These are phyloP conservation scores for Clivina fossor DNA, from an alignment of 2,888 invertebrate genomes.

Conservation along the genomic window DNA sequence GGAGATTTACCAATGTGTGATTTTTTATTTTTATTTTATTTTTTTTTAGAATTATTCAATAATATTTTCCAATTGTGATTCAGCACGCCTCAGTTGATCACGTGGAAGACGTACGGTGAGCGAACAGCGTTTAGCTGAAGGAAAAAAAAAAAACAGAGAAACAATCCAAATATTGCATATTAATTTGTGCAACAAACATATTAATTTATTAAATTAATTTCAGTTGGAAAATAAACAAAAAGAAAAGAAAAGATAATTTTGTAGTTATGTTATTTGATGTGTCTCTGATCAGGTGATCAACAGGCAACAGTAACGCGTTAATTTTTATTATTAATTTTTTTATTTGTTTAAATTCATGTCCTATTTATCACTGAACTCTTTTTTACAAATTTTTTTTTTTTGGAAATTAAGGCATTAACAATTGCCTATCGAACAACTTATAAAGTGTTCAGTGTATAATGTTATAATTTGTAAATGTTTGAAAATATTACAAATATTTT, in stretches of 20 bases:
- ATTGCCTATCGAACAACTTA: no score
- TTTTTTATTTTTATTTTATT: conserved; percentile 1
- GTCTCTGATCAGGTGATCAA: conserved; percentile 30
- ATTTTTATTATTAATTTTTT: not conserved
- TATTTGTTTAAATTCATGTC: no score
- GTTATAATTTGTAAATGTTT: no score
- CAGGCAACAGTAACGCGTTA: conserved; percentile 22
- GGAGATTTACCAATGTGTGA: conserved; percentile 7
- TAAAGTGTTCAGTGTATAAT: no score
- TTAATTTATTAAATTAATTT: no score
- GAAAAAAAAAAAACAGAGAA: conserved; percentile 15
- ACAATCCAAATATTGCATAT: not conserved
- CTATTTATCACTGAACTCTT: no score
- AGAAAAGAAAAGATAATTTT: not conserved
- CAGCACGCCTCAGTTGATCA: conserved; percentile 31
- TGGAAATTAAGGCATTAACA: no score
- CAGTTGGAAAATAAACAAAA: not conserved
- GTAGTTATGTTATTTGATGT: conserved; percentile 17
- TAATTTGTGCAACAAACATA: not conserved
- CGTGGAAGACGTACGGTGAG: conserved; percentile 35
- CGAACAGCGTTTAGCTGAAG: conserved; percentile 22
- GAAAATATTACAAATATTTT: no score
- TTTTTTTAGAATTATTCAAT: conserved; percentile 35
- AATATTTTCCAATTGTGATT: no score
- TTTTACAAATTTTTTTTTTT: no score